Conservation (phyloP, 92 coral and sea anemone species). For the Blastomussa wellsi region DNA sequence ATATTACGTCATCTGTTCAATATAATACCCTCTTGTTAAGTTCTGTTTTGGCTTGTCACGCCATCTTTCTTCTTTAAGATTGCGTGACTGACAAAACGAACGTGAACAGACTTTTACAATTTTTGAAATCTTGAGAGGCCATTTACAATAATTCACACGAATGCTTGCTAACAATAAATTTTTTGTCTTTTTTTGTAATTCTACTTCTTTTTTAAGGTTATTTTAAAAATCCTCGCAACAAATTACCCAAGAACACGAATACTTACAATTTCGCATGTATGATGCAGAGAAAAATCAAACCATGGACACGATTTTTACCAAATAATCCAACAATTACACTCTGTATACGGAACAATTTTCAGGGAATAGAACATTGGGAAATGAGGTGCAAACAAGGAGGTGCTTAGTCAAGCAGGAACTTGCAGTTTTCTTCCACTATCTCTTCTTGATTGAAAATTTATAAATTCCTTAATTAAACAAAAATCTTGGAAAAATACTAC, state of each 20-base stretch:
- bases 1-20: not conserved
- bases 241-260: slow-evolving; percentile 13
- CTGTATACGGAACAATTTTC: not conserved
- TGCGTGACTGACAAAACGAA: not conserved
- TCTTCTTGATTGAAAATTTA: not conserved
- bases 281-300: not conserved
- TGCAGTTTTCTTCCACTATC: not conserved
- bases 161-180: not conserved
- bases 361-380: not conserved
- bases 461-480: not conserved
- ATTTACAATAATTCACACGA: not conserved
- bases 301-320: not conserved
- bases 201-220: not conserved
- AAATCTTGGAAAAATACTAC: not conserved
- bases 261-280: not conserved
- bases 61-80: not conserved
- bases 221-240: not conserved
- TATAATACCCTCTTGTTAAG: not conserved
- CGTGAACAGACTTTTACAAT: not conserved
- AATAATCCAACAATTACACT: not conserved
- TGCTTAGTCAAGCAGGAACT: too few relatives aligned
- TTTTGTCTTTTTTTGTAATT: not conserved
- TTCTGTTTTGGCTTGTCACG: not conserved
- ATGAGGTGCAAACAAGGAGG: too few relatives aligned
- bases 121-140: not conserved